Evolutionary conservation across 2,888 invertebrate species (phyloP), one percentile per base, ranked within the genome.

Genomic region (Cyrtodaria siliqua): DNA sequence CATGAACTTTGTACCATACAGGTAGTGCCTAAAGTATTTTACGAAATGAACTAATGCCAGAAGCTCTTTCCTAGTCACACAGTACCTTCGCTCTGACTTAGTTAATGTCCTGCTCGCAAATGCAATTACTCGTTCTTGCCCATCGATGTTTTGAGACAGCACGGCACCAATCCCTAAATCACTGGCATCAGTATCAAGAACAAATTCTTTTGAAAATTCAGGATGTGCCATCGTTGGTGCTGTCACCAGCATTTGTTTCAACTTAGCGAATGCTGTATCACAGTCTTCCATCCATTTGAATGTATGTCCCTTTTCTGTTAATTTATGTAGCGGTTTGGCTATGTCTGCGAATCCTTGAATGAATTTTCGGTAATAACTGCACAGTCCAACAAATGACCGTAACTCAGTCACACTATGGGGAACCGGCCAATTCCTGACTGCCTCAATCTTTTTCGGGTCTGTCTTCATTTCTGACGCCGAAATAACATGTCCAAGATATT

Each of bases 171-270:
- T 66, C 23, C 61, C 67, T 8, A 23, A 16, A 42, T 77, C 47
- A 53, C 76, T 76, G 0, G 71, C 77, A 47, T 72, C 66, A 1
- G 66, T 71, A 53, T 76, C 76, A n/a, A 76, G 42, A 18, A 76
- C 62, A 33, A 57, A 76, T n/a, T 16, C 16, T 24, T 50, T 42
- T 9, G 20, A n/a, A 14, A 67, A 67, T 18, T 62, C 59, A 8
- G 71, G 71, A 55, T 62, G 44, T 9, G 67, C 20, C 2, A 77
- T 29, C 4, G 47, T 33, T 26, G 71, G 71, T n/a, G 71, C 52
- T 38, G 55, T 12, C 3, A 18, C 23, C 14, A 70, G 20, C 6
- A 2, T 27, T n/a, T 62, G 18, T 42, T 72, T 67, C 2, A 67
- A 29, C 8, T 0, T 42, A 6, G 16, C 14, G 44, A 71, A 77